Percentiles rank a stretch among this genome's conserved stretches.
Evolutionary conservation across 64 coral and sea anemone species (phyloP).

Genomic region (Pocillopora damicornis): DNA sequence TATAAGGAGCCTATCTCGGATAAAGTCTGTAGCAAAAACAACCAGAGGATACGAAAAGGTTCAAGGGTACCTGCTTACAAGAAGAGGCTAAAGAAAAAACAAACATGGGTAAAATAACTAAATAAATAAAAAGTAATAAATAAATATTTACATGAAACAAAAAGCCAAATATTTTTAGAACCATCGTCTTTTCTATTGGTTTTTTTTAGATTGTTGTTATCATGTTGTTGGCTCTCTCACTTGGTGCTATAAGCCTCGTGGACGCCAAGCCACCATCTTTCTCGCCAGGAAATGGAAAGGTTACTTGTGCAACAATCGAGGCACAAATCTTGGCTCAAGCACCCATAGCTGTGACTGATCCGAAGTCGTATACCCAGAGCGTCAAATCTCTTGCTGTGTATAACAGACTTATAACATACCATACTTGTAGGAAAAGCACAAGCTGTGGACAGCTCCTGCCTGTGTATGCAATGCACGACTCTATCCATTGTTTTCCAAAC

Average conservation of each 20-base stretch:
- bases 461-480: too few relatives aligned
- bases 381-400: neutral
- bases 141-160: too few relatives aligned
- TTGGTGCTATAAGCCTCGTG: neutral
- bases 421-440: neutral
- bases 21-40: neutral
- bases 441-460: neutral
- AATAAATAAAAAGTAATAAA: too few relatives aligned
- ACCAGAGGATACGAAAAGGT: neutral
- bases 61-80: neutral
- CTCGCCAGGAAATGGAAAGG: neutral
- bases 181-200: neutral
- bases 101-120: neutral
- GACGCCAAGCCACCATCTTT: neutral
- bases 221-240: neutral
- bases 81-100: neutral
- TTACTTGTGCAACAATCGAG: neutral
- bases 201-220: neutral
- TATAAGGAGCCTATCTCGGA: too few relatives aligned
- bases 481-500: neutral
- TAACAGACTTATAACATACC: neutral
- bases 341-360: neutral
- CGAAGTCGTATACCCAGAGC: neutral
- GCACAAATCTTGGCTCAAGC: neutral
- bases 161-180: too few relatives aligned